phyloP scores from a whole-genome alignment of 2,797 vertebrate species.

The Malacoraja senta region DNA sequence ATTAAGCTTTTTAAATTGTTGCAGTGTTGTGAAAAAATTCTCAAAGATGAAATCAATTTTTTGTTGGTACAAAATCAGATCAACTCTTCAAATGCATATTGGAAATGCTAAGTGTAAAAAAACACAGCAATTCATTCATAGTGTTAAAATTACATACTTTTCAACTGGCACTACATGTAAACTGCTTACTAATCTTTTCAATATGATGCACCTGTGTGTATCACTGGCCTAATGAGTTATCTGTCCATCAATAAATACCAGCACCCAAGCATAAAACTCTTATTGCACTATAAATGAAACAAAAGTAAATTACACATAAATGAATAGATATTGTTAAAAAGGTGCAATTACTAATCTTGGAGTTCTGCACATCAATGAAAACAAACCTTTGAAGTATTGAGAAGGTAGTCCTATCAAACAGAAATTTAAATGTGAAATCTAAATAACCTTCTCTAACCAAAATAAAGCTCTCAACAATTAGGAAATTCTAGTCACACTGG shows the following conservation, averaged over 20 bases:
- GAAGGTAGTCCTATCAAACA: background rate
- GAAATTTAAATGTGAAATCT: conserved; percentile 4
- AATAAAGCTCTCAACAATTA: background rate
- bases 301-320: conserved; percentile 39
- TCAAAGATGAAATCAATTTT: background rate
- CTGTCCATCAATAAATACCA: conserved; percentile 47
- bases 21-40: no score
- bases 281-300: conserved; percentile 43
- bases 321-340: background rate
- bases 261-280: conserved; percentile 45
- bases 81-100: background rate
- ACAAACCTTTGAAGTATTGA: background rate
- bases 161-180: background rate
- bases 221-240: conserved; percentile 13
- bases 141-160: conserved; percentile 14
- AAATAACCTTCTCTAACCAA: conserved; percentile 27
- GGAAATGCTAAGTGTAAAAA: conserved; percentile 41
- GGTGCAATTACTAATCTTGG: background rate
- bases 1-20: background rate
- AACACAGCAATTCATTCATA: conserved; percentile 48
- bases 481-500: background rate
- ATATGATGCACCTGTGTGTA: background rate
- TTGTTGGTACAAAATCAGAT: background rate
- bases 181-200: conserved; percentile 23
- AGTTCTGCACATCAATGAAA: background rate